These are phyloP conservation scores for Ceratothoa steindachneri DNA, from an alignment of 2,888 invertebrate species.

Conservation along the genomic window DNA sequence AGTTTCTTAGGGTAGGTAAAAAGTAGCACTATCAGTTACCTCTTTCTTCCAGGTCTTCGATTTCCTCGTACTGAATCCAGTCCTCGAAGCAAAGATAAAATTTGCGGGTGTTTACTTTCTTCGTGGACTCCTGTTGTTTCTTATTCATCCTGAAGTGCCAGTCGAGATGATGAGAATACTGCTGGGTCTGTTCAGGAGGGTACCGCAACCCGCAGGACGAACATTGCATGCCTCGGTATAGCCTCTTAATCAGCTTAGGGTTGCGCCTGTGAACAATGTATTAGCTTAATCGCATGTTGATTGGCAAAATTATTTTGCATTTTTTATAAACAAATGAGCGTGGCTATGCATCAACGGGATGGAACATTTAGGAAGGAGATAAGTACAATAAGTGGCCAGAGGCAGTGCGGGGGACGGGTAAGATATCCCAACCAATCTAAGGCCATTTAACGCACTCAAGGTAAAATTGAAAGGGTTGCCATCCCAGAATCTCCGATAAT, in stretches of 20 bases:
- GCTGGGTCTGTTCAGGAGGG: constrained; percentile 78
- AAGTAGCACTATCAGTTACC: no score
- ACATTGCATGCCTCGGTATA: constrained; percentile 92
- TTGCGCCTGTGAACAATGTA: constrained; percentile 70
- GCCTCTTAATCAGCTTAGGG: constrained; percentile 63
- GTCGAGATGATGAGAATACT: constrained; percentile 88
- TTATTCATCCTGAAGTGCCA: constrained; percentile 97
- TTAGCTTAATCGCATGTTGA: constrained; percentile 43
- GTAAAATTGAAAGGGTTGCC: no score
- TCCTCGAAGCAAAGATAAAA: constrained; percentile 88
- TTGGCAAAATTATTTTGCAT: constrained; percentile 10
- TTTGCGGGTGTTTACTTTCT: constrained; percentile 74
- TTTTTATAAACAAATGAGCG: constrained; percentile 11
- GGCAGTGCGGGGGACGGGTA: no score
- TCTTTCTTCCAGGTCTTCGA: constrained; percentile 84
- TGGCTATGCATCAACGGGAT: no score
- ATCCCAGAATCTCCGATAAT: no score
- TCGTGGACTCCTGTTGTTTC: constrained; percentile 75
- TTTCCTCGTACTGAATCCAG: constrained; percentile 91
- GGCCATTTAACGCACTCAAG: no score
- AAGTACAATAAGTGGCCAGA: no score
- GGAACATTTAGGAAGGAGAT: no score
- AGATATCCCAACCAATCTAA: no score
- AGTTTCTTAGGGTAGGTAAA: no score
- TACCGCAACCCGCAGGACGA: constrained; percentile 93